phyloP scores from a whole-genome alignment of 2,113 vertebrate species.

The Prionailurus viverrinus region DNA sequence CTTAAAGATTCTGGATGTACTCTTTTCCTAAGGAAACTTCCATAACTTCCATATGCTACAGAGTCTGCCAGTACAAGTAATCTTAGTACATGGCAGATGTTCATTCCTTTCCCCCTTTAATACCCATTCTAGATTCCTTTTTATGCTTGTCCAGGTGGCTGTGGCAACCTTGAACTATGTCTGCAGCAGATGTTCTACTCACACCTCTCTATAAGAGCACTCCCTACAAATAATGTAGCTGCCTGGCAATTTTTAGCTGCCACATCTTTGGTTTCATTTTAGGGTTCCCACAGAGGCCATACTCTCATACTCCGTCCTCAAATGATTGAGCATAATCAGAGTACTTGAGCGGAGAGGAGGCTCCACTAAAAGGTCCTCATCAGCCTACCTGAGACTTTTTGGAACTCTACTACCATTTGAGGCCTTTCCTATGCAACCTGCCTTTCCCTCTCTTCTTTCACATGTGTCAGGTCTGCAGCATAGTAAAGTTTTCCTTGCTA shows the following conservation, averaged over 20 bases:
- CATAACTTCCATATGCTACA: background rate
- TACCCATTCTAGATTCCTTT: background rate
- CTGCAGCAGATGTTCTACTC: background rate
- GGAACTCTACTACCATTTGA: background rate
- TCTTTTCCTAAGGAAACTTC: background rate
- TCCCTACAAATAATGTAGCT: background rate
- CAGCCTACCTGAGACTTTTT: background rate
- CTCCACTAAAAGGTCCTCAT: background rate
- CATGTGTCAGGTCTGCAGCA: background rate
- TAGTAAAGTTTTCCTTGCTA: background rate
- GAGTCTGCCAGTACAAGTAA: background rate
- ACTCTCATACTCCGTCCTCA: background rate
- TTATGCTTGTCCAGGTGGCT: background rate
- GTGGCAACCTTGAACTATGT: no score
- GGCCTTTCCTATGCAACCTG: background rate
- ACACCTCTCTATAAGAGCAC: background rate
- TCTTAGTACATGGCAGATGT: background rate
- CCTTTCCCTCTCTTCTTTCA: background rate
- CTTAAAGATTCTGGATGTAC: background rate
- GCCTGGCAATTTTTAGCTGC: background rate
- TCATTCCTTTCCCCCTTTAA: background rate
- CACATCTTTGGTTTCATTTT: background rate
- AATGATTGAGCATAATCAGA: background rate
- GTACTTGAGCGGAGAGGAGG: background rate
- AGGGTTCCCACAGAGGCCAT: background rate